A percentile compares a stretch with the other conserved stretches of the same genome.
Evolutionary conservation across 1,140 invertebrate species (phyloP).

Genomic region (Drosophila repleta): DNA sequence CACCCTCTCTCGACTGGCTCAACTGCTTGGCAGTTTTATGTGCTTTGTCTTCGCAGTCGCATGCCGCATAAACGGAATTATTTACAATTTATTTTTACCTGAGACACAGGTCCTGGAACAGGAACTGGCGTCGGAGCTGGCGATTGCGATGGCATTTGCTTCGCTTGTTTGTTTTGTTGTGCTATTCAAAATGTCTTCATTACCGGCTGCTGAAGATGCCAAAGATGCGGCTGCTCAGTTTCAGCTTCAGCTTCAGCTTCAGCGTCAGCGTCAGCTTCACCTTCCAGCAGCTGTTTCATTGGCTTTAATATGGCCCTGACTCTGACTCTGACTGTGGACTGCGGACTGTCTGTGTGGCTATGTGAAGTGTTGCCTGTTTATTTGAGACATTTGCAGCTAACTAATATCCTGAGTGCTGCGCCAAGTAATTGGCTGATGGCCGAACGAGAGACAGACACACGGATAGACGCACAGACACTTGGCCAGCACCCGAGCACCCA

Average conservation of each 20-base stretch:
- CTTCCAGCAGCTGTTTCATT: slow-evolving; percentile 45
- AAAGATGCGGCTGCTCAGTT: slow-evolving; percentile 12
- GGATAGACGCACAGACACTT: slow-evolving; percentile 1
- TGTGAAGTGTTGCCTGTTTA: slow-evolving; percentile 46
- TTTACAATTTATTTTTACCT: slow-evolving; percentile 78
- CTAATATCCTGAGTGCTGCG: slow-evolving; percentile 50
- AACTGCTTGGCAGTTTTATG: slow-evolving; percentile 75
- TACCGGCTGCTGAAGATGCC: slow-evolving; percentile 64
- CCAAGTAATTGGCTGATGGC: slow-evolving; percentile 45
- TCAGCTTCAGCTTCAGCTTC: not conserved
- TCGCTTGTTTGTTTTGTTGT: slow-evolving; percentile 65
- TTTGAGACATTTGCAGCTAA: slow-evolving; percentile 44
- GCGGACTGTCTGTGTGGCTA: not conserved
- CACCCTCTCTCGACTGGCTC: slow-evolving; percentile 12
- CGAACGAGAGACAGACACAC: slow-evolving; percentile 1
- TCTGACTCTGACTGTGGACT: not conserved
- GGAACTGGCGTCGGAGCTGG: slow-evolving; percentile 12
- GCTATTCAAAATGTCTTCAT: slow-evolving; percentile 79
- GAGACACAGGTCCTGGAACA: slow-evolving; percentile 29
- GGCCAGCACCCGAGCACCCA: not conserved
- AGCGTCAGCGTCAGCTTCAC: not conserved
- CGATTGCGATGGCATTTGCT: slow-evolving; percentile 58
- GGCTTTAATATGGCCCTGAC: slow-evolving; percentile 57
- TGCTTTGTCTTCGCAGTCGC: slow-evolving; percentile 73
- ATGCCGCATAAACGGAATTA: slow-evolving; percentile 80